Evolutionary conservation across 92 coral and sea anemone genomes (phyloP), one percentile per base, ranked within the genome.

Genomic region (Palythoa caribaeorum): DNA sequence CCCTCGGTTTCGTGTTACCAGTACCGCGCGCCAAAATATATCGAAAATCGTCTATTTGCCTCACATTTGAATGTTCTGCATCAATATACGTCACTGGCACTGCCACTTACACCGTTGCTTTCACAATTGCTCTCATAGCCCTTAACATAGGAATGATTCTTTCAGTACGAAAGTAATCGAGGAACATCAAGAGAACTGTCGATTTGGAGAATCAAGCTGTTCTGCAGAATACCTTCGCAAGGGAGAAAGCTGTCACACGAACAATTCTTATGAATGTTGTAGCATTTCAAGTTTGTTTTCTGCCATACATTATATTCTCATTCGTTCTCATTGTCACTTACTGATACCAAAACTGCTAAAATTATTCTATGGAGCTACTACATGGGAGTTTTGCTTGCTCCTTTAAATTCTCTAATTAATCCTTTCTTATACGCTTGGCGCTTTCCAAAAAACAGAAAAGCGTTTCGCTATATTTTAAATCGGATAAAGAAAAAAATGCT

Each of bases 391-490:
- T 8, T 14, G 1, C 36, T 68, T n/a, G 9, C n/a, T 14, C 10
- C 14, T 1, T 21, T 59, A 1, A 77, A 66, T 48, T 87, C 80
- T 20, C 69, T 78, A 4, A 38, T 77, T 6, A 86, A 86, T 76
- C 89, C 89, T 5, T 54, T 57, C n/a, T 47, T 86, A 1, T 86
- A 76, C 11, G 28, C 80, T 60, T 35, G 83, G 52, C 90, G 90
- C n/a, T 53, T 87, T 81, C 76, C 84, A 55, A 87, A 87, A 9
- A 60, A 76, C 44, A 71, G 85, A 15, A 77, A 77, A 53, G 39
- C 90, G 36, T 87, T 77, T 71, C n/a, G 28, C 38, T 36, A 71
- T 15, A 36, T 71, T 35, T 13, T 71, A 11, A 36, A 36, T 71
- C 48, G 17, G 39, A 44, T 53, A 13, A 50, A 35, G n/a, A 52